These are phyloP conservation scores for Ophthalmolycus amberensis DNA, from an alignment of 2,113 vertebrate species.

Conservation along the genomic window DNA sequence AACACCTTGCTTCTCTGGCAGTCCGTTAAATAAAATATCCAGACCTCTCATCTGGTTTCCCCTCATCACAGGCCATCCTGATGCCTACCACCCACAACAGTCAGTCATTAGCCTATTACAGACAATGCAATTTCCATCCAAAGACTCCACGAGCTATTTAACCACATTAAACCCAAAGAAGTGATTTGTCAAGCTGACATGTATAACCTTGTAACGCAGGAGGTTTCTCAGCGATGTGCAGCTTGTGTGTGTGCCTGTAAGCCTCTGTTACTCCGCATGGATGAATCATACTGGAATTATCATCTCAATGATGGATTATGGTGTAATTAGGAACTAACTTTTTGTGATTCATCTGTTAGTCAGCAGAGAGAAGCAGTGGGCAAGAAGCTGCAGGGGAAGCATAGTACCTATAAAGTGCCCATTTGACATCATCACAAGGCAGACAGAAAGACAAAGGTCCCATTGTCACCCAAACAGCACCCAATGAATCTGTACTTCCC, in stretches of 20 bases:
- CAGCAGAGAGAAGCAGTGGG: neutral
- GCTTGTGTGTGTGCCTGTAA: constrained; percentile 1
- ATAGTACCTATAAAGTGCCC: constrained; percentile 3
- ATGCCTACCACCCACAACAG: constrained; percentile 18
- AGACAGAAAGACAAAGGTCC: constrained; percentile 26
- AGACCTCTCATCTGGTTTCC: constrained; percentile 35
- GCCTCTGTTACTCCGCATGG: neutral
- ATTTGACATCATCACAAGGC: constrained; percentile 52
- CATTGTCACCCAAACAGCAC: constrained; percentile 18
- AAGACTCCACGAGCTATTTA: constrained; percentile 41
- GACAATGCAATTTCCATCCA: constrained; percentile 23
- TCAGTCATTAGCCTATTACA: constrained; percentile 49
- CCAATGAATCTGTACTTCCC: neutral
- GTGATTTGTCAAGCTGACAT: constrained; percentile 54
- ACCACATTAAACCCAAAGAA: constrained; percentile 50
- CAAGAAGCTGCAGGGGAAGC: neutral
- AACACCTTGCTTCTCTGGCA: constrained; percentile 3
- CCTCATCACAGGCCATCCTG: constrained; percentile 26
- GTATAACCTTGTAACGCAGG: constrained; percentile 29
- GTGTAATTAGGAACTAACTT: constrained; percentile 5
- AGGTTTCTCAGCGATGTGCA: neutral
- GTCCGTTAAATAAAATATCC: constrained; percentile 30
- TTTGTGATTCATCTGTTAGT: constrained; percentile 13
- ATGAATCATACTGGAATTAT: constrained; percentile 12
- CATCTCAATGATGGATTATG: neutral